Conservation (phyloP, 2,888 invertebrate species). For the Scaptomyza caliginosa region DNA sequence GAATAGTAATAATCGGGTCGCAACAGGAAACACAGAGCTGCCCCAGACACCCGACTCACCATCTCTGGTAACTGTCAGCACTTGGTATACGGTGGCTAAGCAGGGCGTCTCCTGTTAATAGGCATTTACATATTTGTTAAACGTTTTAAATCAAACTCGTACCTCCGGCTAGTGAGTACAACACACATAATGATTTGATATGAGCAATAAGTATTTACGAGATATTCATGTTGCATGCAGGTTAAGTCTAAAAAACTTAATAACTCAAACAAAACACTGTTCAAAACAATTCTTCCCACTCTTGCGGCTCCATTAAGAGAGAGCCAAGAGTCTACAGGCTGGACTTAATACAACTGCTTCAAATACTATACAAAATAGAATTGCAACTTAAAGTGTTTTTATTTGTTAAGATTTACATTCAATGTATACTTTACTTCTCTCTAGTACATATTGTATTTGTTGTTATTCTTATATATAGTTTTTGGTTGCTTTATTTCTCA, state of each 20-base stretch:
- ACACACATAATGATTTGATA: constrained; percentile 8
- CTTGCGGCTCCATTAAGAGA: constrained; percentile 5
- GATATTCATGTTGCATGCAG: constrained; percentile 21
- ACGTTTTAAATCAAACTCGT: constrained; percentile 5
- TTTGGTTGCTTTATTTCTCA: constrained; percentile 5
- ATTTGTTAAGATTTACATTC: constrained; percentile 44
- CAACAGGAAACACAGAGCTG: constrained; percentile 18
- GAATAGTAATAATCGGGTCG: constrained; percentile 3
- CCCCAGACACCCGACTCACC: constrained; percentile 82
- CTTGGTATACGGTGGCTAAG: constrained; percentile 84
- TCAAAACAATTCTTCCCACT: not conserved
- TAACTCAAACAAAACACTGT: constrained; percentile 2
- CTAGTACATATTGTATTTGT: constrained; percentile 19
- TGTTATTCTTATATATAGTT: constrained; percentile 6
- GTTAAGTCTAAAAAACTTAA: not conserved
- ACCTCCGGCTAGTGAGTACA: constrained; percentile 37
- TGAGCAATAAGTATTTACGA: constrained; percentile 15
- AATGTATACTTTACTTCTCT: constrained; percentile 26
- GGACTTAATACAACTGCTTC: not conserved
- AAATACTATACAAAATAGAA: not conserved
- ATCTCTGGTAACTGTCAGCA: constrained; percentile 83
- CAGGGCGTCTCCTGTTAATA: constrained; percentile 84
- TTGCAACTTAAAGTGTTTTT: constrained; percentile 26
- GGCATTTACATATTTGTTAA: constrained; percentile 20
- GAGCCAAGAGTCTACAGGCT: not conserved